Percentiles rank a stretch among this genome's conserved stretches.
phyloP scores from a whole-genome alignment of 2,113 vertebrate genomes.

The Psammodynastes pulverulentus region DNA sequence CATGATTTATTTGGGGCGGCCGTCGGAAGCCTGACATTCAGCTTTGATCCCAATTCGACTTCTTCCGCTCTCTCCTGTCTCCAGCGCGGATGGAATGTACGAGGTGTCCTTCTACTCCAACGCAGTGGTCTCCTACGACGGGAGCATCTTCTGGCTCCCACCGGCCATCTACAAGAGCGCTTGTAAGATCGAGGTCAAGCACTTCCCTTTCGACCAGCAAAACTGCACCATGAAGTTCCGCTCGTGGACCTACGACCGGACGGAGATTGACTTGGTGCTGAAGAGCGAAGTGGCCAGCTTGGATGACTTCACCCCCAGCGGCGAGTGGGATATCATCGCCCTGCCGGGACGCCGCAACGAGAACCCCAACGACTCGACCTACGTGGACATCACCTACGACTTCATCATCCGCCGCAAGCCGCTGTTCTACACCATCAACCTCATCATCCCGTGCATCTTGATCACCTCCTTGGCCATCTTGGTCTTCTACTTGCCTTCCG shows the following conservation, averaged over 20 bases:
- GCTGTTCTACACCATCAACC: conserved; percentile 95
- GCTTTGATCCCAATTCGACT: not conserved
- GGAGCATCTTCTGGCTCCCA: conserved; percentile 95
- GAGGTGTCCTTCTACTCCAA: conserved; percentile 99
- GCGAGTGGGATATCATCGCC: conserved; percentile 94
- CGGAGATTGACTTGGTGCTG: conserved; percentile 90
- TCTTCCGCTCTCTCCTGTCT: no score
- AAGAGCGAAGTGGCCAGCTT: conserved; percentile 88
- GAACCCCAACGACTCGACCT: conserved; percentile 86
- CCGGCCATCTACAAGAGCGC: conserved; percentile 97
- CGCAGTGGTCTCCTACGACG: conserved; percentile 89
- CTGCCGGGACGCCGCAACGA: conserved; percentile 88
- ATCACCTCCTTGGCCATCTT: conserved; percentile 93
- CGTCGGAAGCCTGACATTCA: no score
- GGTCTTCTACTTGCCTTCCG: conserved; percentile 92
- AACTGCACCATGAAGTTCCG: conserved; percentile 95
- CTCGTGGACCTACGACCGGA: conserved; percentile 96
- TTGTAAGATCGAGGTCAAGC: conserved; percentile 95
- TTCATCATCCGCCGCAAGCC: conserved; percentile 95
- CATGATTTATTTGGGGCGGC: no score
- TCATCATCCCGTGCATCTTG: conserved; percentile 93
- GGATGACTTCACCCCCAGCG: conserved; percentile 94
- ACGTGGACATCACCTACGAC: conserved; percentile 95
- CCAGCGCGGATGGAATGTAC: conserved; percentile 92
- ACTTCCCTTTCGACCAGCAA: conserved; percentile 97